Conservation (phyloP, 2,797 vertebrate species). For the Chaetodon trifasciatus region DNA sequence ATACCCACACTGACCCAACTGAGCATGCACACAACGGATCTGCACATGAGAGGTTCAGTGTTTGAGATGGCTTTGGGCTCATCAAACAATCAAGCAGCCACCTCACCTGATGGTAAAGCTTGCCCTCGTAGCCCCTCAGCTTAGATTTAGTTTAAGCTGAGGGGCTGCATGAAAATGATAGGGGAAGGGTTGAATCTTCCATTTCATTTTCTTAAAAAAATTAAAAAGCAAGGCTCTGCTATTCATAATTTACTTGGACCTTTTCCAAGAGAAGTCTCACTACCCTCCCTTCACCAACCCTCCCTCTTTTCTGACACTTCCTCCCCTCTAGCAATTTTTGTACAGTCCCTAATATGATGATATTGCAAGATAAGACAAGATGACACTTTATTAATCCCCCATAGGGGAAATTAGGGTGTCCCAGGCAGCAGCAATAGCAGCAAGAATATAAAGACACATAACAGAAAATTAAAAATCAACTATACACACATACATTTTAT, state of each 20-base stretch:
- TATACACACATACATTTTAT: too few relatives aligned
- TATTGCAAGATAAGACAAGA: not conserved
- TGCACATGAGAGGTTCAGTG: not conserved
- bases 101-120: not conserved
- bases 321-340: too few relatives aligned
- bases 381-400: too few relatives aligned
- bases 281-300: not conserved
- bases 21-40: not conserved
- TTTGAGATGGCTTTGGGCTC: not conserved
- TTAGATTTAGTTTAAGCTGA: not conserved
- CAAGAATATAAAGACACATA: too few relatives aligned
- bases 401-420: too few relatives aligned
- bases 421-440: too few relatives aligned
- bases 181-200: not conserved
- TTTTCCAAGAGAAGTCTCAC: too few relatives aligned
- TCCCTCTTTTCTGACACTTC: not conserved
- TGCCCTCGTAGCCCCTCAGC: too few relatives aligned
- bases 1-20: conserved; percentile 14
- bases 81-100: not conserved
- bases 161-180: not conserved
- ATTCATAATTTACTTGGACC: not conserved
- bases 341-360: not conserved
- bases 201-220: not conserved
- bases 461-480: too few relatives aligned
- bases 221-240: not conserved